Percentiles rank a stretch among this genome's conserved stretches.
These are phyloP conservation scores for Drosophila sp. DNA, from an alignment of 1,140 invertebrate species.

Conservation along the genomic window DNA sequence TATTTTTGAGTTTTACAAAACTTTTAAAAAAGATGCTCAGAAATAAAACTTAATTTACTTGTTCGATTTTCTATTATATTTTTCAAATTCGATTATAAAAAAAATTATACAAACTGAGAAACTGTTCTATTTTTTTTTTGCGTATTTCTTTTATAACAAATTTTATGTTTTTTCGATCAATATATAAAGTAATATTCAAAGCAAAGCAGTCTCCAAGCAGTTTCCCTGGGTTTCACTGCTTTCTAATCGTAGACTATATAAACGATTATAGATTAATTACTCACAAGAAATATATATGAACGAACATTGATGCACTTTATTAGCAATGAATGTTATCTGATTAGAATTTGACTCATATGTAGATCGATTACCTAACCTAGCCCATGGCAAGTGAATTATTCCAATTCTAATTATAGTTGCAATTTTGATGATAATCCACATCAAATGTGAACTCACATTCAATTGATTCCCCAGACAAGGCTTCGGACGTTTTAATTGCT, in stretches of 20 bases:
- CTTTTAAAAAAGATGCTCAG: too few species aligned
- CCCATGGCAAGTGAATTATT: neutral
- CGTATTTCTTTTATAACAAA: too few species aligned
- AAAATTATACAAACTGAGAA: too few species aligned
- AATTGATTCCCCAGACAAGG: neutral
- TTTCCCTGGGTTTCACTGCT: neutral
- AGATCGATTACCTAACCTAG: slow-evolving; percentile 1
- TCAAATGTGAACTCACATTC: neutral
- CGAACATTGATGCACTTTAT: neutral
- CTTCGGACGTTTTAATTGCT: slow-evolving; percentile 34
- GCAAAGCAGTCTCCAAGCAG: too few species aligned
- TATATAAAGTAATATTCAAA: too few species aligned
- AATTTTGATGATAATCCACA: neutral
- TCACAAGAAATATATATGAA: neutral
- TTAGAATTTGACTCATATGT: slow-evolving; percentile 10
- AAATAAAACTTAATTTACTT: too few species aligned
- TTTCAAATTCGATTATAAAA: too few species aligned
- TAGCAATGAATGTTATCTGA: neutral
- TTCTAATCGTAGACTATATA: neutral
- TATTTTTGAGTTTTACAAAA: too few species aligned
- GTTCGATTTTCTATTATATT: too few species aligned
- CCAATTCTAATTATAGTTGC: neutral
- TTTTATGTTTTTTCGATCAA: too few species aligned
- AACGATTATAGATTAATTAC: neutral
- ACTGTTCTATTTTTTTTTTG: too few species aligned